These are phyloP conservation scores for Megaceryle maxima DNA, from an alignment of 2,113 vertebrate species.

Conservation along the genomic window DNA sequence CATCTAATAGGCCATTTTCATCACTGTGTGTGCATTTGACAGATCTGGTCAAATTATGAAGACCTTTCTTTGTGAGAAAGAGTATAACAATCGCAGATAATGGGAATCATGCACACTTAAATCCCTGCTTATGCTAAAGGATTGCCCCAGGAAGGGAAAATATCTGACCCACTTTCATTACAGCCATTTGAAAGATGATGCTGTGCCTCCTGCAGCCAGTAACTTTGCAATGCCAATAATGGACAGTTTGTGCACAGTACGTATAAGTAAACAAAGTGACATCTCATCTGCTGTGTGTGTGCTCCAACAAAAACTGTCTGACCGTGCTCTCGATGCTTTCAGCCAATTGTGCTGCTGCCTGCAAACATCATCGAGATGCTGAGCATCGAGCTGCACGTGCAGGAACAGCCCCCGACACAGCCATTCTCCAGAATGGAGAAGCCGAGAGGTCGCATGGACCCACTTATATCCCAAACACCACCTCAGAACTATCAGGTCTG, in stretches of 20 bases:
- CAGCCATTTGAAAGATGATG: neutral
- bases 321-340: neutral
- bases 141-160: conserved; percentile 58
- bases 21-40: conserved; percentile 21
- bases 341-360: neutral
- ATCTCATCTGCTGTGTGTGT: conserved; percentile 35
- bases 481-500: neutral
- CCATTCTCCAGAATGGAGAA: neutral
- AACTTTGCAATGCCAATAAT: conserved; percentile 42
- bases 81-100: conserved; percentile 42
- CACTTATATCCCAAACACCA: neutral
- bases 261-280: conserved; percentile 60
- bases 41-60: conserved; percentile 48
- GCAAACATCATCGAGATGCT: neutral
- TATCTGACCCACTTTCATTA: conserved; percentile 55
- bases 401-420: neutral
- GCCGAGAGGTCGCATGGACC: neutral
- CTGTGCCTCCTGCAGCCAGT: conserved; percentile 47
- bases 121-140: conserved; percentile 60
- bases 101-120: conserved; percentile 23
- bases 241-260: conserved; percentile 54
- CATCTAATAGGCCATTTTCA: conserved; percentile 47
- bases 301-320: neutral
- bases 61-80: conserved; percentile 43
- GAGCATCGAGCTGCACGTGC: fast-evolving